Evolutionary conservation across 2,888 invertebrate species (phyloP).

Genomic region (Drosophila lutescens): DNA sequence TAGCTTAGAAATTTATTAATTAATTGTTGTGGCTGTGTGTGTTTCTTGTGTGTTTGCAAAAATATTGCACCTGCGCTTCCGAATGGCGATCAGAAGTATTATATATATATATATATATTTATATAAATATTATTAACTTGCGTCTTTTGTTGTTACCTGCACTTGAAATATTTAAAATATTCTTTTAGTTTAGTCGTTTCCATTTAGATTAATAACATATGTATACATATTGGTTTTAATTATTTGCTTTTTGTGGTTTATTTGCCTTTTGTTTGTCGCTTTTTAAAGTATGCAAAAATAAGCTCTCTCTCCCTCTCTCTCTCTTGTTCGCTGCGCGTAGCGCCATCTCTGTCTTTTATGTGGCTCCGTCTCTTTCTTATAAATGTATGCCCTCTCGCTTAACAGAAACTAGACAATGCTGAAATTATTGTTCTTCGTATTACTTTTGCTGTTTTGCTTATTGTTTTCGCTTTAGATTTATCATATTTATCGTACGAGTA

Average conservation of each 20-base stretch:
- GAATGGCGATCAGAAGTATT: conserved; percentile 37
- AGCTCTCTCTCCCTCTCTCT: conserved; percentile 67
- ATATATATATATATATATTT: conserved; percentile 34
- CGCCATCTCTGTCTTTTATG: conserved; percentile 9
- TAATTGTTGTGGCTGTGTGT: conserved; percentile 19
- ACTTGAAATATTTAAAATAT: conserved; percentile 55
- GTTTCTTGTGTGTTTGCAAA: conserved; percentile 43
- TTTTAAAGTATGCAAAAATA: conserved; percentile 66
- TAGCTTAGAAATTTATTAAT: conserved; percentile 46
- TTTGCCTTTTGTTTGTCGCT: conserved; percentile 41
- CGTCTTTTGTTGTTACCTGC: conserved; percentile 58
- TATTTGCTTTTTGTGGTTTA: conserved; percentile 27
- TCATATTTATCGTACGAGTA: conserved; percentile 25
- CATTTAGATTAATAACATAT: conserved; percentile 36
- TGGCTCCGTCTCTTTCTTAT: conserved; percentile 21
- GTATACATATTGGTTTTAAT: conserved; percentile 39
- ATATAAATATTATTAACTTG: conserved; percentile 53
- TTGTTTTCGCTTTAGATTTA: conserved; percentile 44
- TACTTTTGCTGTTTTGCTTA: conserved; percentile 64
- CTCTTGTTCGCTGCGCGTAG: conserved; percentile 8
- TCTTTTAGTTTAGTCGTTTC: conserved; percentile 26
- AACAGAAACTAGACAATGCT: conserved; percentile 67
- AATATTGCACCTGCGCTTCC: conserved; percentile 62
- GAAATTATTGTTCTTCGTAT: conserved; percentile 71
- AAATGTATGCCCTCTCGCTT: conserved; percentile 38